Percentiles rank a stretch among this genome's conserved stretches.
Evolutionary conservation across 2,113 vertebrate genomes (phyloP).

Genomic region (Gopherus flavomarginatus): DNA sequence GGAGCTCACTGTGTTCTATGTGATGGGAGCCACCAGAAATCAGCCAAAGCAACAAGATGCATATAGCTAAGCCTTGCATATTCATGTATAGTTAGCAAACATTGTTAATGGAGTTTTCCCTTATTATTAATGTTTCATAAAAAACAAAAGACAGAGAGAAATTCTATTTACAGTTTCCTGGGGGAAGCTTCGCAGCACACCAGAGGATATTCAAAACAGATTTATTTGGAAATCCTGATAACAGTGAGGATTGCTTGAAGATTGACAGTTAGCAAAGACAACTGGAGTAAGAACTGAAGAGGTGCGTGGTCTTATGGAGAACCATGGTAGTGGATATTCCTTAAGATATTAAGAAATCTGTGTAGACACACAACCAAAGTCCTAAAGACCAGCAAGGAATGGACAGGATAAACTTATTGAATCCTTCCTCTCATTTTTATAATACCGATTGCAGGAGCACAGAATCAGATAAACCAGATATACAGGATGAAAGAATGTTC

Average conservation of each 20-base stretch:
- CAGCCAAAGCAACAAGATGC: not conserved
- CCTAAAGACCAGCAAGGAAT: not conserved
- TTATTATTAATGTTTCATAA: not conserved
- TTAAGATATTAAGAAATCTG: conserved; percentile 29
- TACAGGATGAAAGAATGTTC: not conserved
- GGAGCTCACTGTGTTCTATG: not conserved
- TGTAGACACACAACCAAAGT: not conserved
- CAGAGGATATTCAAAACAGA: conserved; percentile 20
- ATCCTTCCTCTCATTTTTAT: conserved; percentile 24
- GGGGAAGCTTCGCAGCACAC: not conserved
- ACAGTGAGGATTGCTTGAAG: conserved; percentile 1
- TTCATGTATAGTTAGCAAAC: accelerated
- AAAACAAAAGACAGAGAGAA: conserved; percentile 6
- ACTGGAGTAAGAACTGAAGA: not conserved
- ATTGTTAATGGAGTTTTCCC: not conserved
- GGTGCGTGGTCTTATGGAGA: conserved; percentile 59
- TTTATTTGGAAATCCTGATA: not conserved
- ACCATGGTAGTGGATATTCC: conserved; percentile 27
- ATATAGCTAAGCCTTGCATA: accelerated
- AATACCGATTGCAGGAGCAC: not conserved
- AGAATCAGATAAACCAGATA: not conserved
- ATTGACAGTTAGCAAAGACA: conserved; percentile 54
- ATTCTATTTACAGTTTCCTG: not conserved
- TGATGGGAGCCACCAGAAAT: not conserved
- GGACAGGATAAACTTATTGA: not conserved